These are phyloP conservation scores for Bombus waltoni DNA, from an alignment of 1,140 invertebrate genomes.

Conservation along the genomic window DNA sequence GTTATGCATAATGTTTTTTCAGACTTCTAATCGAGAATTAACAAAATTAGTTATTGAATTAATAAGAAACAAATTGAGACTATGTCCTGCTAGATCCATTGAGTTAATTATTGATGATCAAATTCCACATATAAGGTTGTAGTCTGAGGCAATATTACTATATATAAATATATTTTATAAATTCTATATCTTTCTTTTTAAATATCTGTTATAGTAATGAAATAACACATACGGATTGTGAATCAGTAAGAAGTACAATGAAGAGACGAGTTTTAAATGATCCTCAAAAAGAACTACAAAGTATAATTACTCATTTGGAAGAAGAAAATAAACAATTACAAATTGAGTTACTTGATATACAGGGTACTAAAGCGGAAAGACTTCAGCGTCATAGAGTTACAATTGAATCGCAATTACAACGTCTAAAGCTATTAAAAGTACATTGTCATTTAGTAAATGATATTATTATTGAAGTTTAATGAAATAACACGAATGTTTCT, in stretches of 20 bases:
- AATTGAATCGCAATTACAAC: slow-evolving; percentile 82
- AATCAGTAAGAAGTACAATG: slow-evolving; percentile 75
- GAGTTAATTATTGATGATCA: slow-evolving; percentile 68
- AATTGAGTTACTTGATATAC: slow-evolving; percentile 77
- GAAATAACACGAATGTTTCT: slow-evolving; percentile 19
- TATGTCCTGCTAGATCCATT: slow-evolving; percentile 75
- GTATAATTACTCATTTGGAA: slow-evolving; percentile 83
- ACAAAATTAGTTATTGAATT: slow-evolving; percentile 82
- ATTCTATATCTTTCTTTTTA: slow-evolving; percentile 14
- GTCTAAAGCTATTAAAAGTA: slow-evolving; percentile 82
- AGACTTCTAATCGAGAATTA: slow-evolving; percentile 82
- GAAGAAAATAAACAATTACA: slow-evolving; percentile 82
- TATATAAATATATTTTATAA: not conserved
- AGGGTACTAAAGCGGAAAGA: slow-evolving; percentile 75
- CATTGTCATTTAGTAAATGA: slow-evolving; percentile 13
- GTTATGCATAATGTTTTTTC: slow-evolving; percentile 54
- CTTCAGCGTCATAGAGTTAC: slow-evolving; percentile 79
- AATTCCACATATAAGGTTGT: slow-evolving; percentile 62
- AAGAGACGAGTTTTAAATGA: slow-evolving; percentile 76
- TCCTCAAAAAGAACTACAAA: slow-evolving; percentile 83
- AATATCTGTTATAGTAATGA: slow-evolving; percentile 67
- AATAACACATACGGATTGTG: slow-evolving; percentile 63
- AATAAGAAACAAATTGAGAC: slow-evolving; percentile 80
- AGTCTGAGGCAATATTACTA: not conserved
- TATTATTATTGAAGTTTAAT: not conserved